Percentiles rank a stretch among this genome's conserved stretches.
Evolutionary conservation across 1,140 invertebrate genomes (phyloP).

Genomic region (Bursaphelenchus mucronatus): DNA sequence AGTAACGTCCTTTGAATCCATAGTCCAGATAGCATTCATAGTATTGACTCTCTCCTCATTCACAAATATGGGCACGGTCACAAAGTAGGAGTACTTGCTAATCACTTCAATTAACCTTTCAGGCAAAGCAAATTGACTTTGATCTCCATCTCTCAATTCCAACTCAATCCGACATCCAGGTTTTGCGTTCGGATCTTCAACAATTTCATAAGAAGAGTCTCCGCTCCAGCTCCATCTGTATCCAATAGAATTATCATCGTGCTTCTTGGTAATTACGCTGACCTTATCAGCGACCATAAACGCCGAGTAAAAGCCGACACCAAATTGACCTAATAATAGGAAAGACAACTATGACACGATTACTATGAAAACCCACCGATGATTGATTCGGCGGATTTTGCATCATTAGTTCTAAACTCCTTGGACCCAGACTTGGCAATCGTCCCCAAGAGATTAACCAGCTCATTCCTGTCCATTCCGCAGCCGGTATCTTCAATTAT

Average conservation of each 20-base stretch:
- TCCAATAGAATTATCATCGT: constrained; percentile 66
- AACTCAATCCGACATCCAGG: constrained; percentile 88
- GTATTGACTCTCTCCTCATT: constrained; percentile 81
- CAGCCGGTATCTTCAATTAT: constrained; percentile 66
- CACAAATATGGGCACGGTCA: constrained; percentile 82
- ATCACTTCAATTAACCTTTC: constrained; percentile 77
- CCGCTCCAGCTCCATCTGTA: constrained; percentile 84
- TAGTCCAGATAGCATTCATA: constrained; percentile 84
- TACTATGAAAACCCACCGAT: constrained; percentile 66
- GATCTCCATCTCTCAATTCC: constrained; percentile 76
- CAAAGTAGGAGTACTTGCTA: constrained; percentile 93
- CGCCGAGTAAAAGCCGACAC: constrained; percentile 92
- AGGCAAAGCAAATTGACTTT: constrained; percentile 80
- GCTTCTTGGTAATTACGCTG: constrained; percentile 76
- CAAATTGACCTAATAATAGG: constrained; percentile 76
- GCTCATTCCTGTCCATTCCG: constrained; percentile 86
- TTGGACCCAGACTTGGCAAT: constrained; percentile 92
- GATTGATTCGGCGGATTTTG: constrained; percentile 68
- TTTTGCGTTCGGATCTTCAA: constrained; percentile 75
- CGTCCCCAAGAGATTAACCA: constrained; percentile 83
- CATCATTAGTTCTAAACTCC: constrained; percentile 63
- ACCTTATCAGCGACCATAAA: constrained; percentile 94
- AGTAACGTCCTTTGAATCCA: constrained; percentile 81
- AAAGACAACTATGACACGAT: background rate
- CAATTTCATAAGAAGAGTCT: constrained; percentile 82